Base-by-base conservation (phyloP, 2,797 vertebrate species). In the Chrosomus eos region DNA sequence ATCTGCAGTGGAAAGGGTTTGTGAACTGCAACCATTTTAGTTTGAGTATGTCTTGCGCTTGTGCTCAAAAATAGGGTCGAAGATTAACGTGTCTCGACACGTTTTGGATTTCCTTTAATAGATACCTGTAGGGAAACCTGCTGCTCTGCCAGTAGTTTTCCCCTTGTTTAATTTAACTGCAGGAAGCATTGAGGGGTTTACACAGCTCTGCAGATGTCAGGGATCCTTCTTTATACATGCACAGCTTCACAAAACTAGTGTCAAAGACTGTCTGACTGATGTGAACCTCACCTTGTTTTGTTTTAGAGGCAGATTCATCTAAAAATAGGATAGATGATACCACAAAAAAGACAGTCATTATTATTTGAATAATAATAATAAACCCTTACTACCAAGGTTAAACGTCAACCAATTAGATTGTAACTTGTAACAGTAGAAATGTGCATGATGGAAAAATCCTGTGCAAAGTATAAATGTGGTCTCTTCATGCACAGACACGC, bases 111-210 rank as follows among this genome's bases (percentile, higher is more conserved):
- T 90, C 36, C 80, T 66, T 11, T 88, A 90, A 91, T 88, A 86
- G 28, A 66, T 66, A 84, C 86, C 77, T 86, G n/a, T 83, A 40
- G 85, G 84, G 89, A 79, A 48, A 80, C 80, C 89, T 92, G 90
- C 90, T 88, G 84, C 45, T 58, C 48, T 88, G 88, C 92, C 90
- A 89, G 68, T 66, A 48, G 83, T 67, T 83, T 48, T 87, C 88
- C 85, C 82, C 89, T 86, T 93, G 82, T 90, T 93, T 91, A 91
- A 87, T 90, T 87, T 88, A 87, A 85, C 81, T 78, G 9, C 67
- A 64, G 60, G 84, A 58, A 67, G n/a, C 43, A 76, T 88, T 90
- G 78, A 82, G 83, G 73, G 68, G 75, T 72, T 70, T 85, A 74
- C 33, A 64, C 66, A 43, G 58, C 43, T 40, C 62, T 60, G 82